Evolutionary conservation across 2,797 vertebrate species (phyloP), one percentile per base, ranked within the genome.

Genomic region (Sebastes flavidus): DNA sequence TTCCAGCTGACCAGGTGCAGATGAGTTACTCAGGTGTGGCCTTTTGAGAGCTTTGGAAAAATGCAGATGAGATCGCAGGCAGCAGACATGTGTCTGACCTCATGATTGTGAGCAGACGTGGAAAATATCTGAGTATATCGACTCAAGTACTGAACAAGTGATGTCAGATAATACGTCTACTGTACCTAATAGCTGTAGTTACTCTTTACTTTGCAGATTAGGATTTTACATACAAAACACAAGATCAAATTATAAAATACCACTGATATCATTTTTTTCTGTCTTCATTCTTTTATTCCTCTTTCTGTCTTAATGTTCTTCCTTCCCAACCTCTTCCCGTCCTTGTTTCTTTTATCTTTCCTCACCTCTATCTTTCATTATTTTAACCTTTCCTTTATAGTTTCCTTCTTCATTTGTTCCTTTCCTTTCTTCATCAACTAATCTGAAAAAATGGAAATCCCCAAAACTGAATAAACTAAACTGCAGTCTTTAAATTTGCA

Each of bases 1-100:
- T 91, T 88, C 82, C 85, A 67, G 78, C 38, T 72, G 81, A 87
- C 52, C 77, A 76, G 78, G 49, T 88, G 75, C 85, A 87, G 84
- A 86, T 83, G 74, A 91, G 75, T 52, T 87, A 67, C 77, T 90
- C 87, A 89, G 91, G 85, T 91, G 90, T 87, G 75, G 58, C 70
- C 29, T 29, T 66, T 27, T 60, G 55, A 79, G 70, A 67, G 66
- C 75, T 70, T 56, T 72, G 56, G 68, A 65, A 83, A 80, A 46
- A 61, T 78, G 68, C 83, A 81, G 77, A 87, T 73, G 86, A 78
- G 80, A 32, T 77, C 10, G 3, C 69, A 49, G 77, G 46, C 62
- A 72, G 73, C 72, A 84, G 82, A 83, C 56, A 18, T 80, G 42
- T 46, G 58, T 80, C 63, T 81, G 42, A n/a, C 34, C 46, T 32